phyloP scores from a whole-genome alignment of 2,113 vertebrate genomes.

The Mustela nigripes region DNA sequence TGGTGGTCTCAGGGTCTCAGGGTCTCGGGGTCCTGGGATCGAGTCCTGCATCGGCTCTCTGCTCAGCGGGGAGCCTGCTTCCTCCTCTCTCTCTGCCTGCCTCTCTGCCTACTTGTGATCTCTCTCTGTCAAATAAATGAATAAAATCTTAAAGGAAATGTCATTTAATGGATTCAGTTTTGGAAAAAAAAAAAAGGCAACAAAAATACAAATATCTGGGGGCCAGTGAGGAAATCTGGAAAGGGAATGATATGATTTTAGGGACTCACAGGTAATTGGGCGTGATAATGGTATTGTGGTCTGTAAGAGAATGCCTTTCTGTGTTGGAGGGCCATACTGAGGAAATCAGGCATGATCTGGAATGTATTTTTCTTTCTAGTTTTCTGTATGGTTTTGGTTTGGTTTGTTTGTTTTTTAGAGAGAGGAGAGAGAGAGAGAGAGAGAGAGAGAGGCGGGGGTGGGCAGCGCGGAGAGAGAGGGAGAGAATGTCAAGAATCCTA shows the following conservation, averaged over 20 bases:
- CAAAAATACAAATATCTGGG: not conserved
- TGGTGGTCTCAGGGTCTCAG: too few species aligned
- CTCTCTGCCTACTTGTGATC: too few species aligned
- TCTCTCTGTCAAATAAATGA: too few species aligned
- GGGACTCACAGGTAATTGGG: not conserved
- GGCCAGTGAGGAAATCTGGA: not conserved
- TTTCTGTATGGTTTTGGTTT: not conserved
- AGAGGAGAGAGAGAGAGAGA: not conserved
- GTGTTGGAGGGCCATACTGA: not conserved
- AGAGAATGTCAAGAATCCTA: not conserved
- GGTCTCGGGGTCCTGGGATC: too few species aligned
- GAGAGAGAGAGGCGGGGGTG: not conserved
- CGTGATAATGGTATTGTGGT: not conserved
- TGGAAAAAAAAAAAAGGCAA: not conserved
- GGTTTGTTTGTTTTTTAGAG: too few species aligned
- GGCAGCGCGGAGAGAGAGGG: not conserved
- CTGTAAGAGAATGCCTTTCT: not conserved
- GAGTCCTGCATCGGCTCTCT: fast-evolving
- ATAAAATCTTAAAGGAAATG: not conserved
- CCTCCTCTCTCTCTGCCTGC: too few species aligned
- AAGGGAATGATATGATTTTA: not conserved
- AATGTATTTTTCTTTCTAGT: not conserved
- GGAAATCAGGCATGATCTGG: not conserved
- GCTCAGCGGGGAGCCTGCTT: too few species aligned
- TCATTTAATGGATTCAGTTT: not conserved